A percentile compares a stretch with the other conserved stretches of the same genome.
Evolutionary conservation across 2,888 invertebrate genomes (phyloP).

Genomic region (Lacanobia oleracea): DNA sequence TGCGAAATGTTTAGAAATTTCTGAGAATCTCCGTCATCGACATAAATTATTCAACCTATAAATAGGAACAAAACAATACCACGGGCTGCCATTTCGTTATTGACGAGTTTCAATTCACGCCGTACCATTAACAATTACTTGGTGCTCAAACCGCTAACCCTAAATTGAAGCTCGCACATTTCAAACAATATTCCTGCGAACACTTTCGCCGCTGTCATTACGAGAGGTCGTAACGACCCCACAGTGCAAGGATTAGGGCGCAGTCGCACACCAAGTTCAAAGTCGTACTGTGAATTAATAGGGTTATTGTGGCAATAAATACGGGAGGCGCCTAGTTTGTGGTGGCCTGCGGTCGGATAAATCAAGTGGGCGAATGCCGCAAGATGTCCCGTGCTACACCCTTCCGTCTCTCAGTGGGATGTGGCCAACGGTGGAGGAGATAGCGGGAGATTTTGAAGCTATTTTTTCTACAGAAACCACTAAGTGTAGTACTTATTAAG

Average conservation of each 20-base stretch:
- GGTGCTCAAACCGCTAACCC: slow-evolving; percentile 60
- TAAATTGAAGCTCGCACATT: slow-evolving; percentile 65
- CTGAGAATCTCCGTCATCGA: not conserved
- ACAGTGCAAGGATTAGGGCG: slow-evolving; percentile 74
- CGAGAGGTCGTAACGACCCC: slow-evolving; percentile 71
- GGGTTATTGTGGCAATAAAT: slow-evolving; percentile 90
- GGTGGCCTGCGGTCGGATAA: slow-evolving; percentile 86
- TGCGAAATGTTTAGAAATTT: slow-evolving; percentile 17
- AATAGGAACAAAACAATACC: slow-evolving; percentile 16
- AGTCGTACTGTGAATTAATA: slow-evolving; percentile 87
- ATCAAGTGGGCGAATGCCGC: slow-evolving; percentile 84
- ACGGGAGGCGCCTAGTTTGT: slow-evolving; percentile 86
- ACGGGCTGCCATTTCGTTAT: slow-evolving; percentile 4
- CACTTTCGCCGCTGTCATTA: slow-evolving; percentile 72
- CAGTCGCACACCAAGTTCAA: slow-evolving; percentile 78
- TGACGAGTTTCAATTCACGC: slow-evolving; percentile 33
- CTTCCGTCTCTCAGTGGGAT: slow-evolving; percentile 64
- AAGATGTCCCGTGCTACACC: slow-evolving; percentile 80
- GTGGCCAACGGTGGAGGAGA: slow-evolving; percentile 30
- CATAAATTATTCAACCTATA: slow-evolving; percentile 4
- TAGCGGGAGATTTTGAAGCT: slow-evolving; percentile 12
- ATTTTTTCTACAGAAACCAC: not conserved
- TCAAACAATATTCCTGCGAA: slow-evolving; percentile 68
- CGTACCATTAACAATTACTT: slow-evolving; percentile 52
- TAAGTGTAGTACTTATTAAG: not conserved